phyloP scores from a whole-genome alignment of 64 coral and sea anemone species.

The Hydrozoanthus tunicans region DNA sequence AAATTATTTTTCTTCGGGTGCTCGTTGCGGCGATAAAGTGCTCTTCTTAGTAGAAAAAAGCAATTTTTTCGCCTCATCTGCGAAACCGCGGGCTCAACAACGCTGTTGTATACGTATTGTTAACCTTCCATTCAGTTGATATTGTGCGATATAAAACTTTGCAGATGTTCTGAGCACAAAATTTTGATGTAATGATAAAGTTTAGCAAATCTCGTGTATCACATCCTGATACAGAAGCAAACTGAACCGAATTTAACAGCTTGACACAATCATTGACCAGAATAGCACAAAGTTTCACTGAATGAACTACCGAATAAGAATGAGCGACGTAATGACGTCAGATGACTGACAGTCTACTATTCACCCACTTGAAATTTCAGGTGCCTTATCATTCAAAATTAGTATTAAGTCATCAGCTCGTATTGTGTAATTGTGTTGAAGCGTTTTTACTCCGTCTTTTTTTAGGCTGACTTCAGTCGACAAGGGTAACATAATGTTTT shows the following conservation, averaged over 20 bases:
- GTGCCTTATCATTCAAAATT: background rate
- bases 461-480: background rate
- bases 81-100: conserved; percentile 43
- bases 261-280: background rate
- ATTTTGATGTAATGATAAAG: conserved; percentile 12
- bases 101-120: conserved; percentile 20
- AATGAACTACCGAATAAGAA: conserved; percentile 8
- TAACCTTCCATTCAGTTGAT: conserved; percentile 9
- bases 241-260: background rate
- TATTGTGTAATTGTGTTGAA: background rate
- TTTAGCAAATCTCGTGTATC: conserved; percentile 20
- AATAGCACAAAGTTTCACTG: background rate
- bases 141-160: conserved; percentile 25
- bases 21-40: background rate
- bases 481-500: background rate
- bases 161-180: background rate
- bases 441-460: background rate
- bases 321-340: conserved; percentile 28
- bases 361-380: conserved; percentile 17
- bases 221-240: background rate
- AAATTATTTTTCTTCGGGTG: background rate
- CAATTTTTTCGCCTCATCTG: conserved; percentile 34
- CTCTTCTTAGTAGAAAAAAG: conserved; percentile 6
- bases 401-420: background rate
- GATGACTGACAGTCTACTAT: background rate